A percentile compares a stretch with the other conserved stretches of the same genome.
phyloP scores from a whole-genome alignment of 2,888 invertebrate genomes.

The Strigamia maritima region DNA sequence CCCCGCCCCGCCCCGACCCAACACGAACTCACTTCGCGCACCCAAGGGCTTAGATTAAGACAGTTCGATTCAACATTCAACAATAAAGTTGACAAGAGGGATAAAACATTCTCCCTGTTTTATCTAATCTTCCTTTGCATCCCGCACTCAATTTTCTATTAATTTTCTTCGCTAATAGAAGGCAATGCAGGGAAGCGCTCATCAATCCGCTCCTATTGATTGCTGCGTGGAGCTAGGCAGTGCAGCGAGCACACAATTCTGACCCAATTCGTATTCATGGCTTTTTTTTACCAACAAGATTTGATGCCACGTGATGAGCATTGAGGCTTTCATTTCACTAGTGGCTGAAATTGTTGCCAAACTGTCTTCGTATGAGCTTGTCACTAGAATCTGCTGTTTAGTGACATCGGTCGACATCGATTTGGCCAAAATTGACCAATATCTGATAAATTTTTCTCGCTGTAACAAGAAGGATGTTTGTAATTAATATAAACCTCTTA shows the following conservation, averaged over 20 bases:
- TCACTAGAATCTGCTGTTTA: not conserved
- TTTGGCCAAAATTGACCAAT: too few species aligned
- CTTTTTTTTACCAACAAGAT: not conserved
- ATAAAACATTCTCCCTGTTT: not conserved
- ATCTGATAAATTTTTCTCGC: too few species aligned
- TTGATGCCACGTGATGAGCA: not conserved
- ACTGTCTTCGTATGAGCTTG: not conserved
- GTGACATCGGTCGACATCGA: too few species aligned
- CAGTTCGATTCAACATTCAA: too few species aligned
- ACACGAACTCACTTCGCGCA: not conserved
- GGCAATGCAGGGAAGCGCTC: not conserved
- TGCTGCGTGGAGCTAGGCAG: not conserved
- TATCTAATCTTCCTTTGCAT: too few species aligned
- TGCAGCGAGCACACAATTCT: not conserved
- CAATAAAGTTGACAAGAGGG: not conserved
- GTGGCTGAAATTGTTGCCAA: not conserved
- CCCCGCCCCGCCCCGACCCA: not conserved
- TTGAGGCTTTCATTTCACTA: not conserved
- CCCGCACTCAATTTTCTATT: too few species aligned
- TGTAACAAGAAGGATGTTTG: too few species aligned
- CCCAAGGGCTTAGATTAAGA: not conserved
- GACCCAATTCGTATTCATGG: not conserved
- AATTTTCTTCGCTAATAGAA: too few species aligned
- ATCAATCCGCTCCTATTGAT: not conserved
- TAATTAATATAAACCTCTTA: too few species aligned